Base-by-base conservation (phyloP, 2,113 vertebrate genomes). In the Pygoscelis antarcticus region DNA sequence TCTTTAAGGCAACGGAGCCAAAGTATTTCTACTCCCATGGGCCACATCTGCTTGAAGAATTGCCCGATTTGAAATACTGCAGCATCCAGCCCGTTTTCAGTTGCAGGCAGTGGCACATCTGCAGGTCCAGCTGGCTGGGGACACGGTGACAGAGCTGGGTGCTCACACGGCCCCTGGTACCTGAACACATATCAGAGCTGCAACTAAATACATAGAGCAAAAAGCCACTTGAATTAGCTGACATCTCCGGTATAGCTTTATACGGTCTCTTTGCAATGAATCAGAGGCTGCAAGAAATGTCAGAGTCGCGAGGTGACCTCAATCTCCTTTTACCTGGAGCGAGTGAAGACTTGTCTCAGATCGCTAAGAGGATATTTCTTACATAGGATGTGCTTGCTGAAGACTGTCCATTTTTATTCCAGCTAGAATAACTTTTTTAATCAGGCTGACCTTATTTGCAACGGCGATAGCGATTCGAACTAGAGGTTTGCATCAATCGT, bases 391-490 rank as follows among this genome's bases (percentile, higher is more conserved):
- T 22, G 1, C 64, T 91, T 62, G 46, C 81, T 82, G 84, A 87
- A 87, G 65, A 19, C 8, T n/a, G 40, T 30, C 66, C 54, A 3
- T 69, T 96, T 96, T 72, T 57, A 54, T 61, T 84, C 49, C 66
- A 74, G 36, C 54, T 82, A 16, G 58, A 83, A 62, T 82, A 82
- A 57, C 74, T 69, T 25, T 83, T 89, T 83, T 92, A 86, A 94
- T 96, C 94, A 87, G 46, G 30, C 70, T 87, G 87, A 82, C 78
- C 84, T 96, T 89, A 80, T 80, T 95, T 91, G 65, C 72, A 52
- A 2, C 2, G 0, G 34, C 0, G 0, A 46, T 13, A 47, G 60
- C 2, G 4, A 42, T 30, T 71, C 32, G 61, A 86, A 12, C 62
- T 26, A 25, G 68, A 55, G 72, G 49, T 81, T 92, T 62, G 58